Percentiles rank a stretch among this genome's conserved stretches.
phyloP scores from a whole-genome alignment of 1,140 invertebrate species.

The Neodiprion fabricii region DNA sequence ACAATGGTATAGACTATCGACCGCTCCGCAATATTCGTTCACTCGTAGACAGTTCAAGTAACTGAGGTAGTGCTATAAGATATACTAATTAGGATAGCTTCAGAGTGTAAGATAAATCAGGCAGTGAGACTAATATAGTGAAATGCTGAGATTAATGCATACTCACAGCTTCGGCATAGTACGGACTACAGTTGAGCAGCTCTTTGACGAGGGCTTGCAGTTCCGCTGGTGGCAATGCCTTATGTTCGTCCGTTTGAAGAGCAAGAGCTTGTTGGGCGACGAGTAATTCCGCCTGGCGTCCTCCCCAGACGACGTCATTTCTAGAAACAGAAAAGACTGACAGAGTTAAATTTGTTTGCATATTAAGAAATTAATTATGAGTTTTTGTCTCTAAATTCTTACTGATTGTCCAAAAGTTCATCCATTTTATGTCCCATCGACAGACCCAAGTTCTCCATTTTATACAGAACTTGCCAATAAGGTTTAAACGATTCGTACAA shows the following conservation, averaged over 20 bases:
- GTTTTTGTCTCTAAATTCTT: constrained; percentile 7
- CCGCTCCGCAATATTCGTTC: constrained; percentile 85
- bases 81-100: constrained; percentile 22
- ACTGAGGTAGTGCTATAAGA: constrained; percentile 84
- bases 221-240: constrained; percentile 76
- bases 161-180: constrained; percentile 82
- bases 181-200: constrained; percentile 80
- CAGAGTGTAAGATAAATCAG: constrained; percentile 17
- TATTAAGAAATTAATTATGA: too few species aligned
- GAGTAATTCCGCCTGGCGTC: constrained; percentile 86
- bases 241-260: constrained; percentile 79
- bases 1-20: constrained; percentile 84
- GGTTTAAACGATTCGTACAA: constrained; percentile 71
- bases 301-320: constrained; percentile 75
- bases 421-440: constrained; percentile 16
- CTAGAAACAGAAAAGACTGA: constrained; percentile 39
- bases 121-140: neutral
- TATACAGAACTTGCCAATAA: constrained; percentile 66
- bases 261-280: constrained; percentile 84
- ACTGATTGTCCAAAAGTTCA: constrained; percentile 26
- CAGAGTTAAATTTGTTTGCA: too few species aligned
- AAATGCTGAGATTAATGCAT: constrained; percentile 10
- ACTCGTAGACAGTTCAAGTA: constrained; percentile 88
- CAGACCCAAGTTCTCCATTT: constrained; percentile 4
- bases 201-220: constrained; percentile 79